Base-by-base conservation (phyloP, 1,140 invertebrate genomes). In the Lasioglossum albipes region DNA sequence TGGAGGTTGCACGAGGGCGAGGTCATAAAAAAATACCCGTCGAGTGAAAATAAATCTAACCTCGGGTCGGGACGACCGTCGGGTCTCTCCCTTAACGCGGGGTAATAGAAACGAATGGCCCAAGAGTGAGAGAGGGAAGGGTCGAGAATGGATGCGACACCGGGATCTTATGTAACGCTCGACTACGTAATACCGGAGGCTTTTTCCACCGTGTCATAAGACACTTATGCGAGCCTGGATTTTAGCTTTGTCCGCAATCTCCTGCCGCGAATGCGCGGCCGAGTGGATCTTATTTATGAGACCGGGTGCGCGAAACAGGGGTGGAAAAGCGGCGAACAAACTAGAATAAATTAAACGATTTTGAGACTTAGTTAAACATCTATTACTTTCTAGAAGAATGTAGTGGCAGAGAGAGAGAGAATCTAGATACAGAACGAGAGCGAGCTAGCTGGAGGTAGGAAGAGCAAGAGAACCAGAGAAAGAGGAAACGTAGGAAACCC, bases 21-120 rank as follows among this genome's bases (percentile, higher is more conserved):
- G 87, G 83, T 84, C 89, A 90, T 93, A 93, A 93, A 92, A 92
- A 90, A 91, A 90, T 90, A 91, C 85, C 91, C 87, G 90, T 78
- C 74, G 78, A 93, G 92, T 92, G 92, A 93, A 93, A 93, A 93
- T 93, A 93, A 93, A 93, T 93, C 92, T 91, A 91, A 90, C 89
- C 85, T 80, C 81, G 72, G 82, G 27, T 72, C 57, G 76, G 36
- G 52, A 13, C 82, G 82, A 67, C 74, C 79, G 75, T 71, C 64
- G 73, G 71, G 54, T 66, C 75, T 66, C 75, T 85, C 84, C 90
- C 87, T 86, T 85, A 88, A 86, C 88, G 85, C 84, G 86, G 82
- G 82, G 88, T 93, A 92, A 93, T 92, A 93, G 91, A 92, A 93
- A 93, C 89, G 91, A 93, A 93, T 92, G 87, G 84, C 79, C 75